Conservation (phyloP, 2,113 vertebrate species). For the Tursiops truncatus region DNA sequence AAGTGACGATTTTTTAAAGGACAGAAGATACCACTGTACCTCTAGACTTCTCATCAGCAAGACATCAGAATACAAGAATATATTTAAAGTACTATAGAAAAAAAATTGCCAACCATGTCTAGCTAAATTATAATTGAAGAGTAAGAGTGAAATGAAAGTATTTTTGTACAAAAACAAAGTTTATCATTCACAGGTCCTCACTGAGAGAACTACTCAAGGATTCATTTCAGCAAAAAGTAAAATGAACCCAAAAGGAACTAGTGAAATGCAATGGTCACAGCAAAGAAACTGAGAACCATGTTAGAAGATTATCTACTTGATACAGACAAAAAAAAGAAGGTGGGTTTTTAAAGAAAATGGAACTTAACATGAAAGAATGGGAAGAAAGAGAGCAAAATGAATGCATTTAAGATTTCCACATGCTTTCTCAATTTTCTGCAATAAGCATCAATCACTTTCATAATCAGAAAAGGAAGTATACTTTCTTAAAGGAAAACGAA, state of each 20-base stretch:
- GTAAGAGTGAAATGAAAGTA: conserved; percentile 20
- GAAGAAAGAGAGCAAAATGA: neutral
- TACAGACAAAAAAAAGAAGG: neutral
- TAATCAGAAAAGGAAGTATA: neutral
- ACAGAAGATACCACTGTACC: neutral
- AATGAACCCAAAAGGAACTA: neutral
- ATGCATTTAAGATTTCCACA: neutral
- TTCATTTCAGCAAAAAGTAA: neutral
- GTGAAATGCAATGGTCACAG: neutral
- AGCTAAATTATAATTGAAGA: conserved; percentile 20
- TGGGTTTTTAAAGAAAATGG: neutral
- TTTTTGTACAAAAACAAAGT: conserved; percentile 6
- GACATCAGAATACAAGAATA: neutral
- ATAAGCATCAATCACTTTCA: conserved; percentile 4
- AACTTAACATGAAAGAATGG: neutral
- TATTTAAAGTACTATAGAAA: neutral
- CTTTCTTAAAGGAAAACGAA: neutral
- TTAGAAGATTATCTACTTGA: neutral
- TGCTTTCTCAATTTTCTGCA: neutral
- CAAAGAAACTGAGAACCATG: neutral
- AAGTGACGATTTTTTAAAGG: neutral
- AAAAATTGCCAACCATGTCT: neutral
- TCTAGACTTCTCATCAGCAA: neutral
- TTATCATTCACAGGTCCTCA: neutral
- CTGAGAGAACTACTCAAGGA: neutral